Evolutionary conservation across 2,888 invertebrate genomes (phyloP), one percentile per base, ranked within the genome.

Genomic region (Rhimphoctona megacephalus): DNA sequence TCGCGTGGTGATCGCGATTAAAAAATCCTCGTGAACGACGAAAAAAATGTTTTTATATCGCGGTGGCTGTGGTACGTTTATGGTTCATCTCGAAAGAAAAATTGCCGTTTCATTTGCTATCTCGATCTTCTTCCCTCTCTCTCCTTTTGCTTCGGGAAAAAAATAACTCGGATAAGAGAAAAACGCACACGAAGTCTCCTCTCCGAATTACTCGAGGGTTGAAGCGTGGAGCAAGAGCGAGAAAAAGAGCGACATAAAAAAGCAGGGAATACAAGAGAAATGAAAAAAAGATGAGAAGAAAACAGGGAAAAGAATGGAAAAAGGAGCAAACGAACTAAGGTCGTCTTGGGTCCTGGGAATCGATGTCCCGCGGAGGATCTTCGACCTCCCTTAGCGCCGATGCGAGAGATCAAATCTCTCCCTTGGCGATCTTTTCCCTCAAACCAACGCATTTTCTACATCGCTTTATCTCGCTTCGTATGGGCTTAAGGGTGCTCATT

Each of bases 381-480:
- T 81, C 85, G 88, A 88, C 88, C 88, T 87, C 88, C 88, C 88
- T 86, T 87, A 84, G 85, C 83, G 87, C 72, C 84, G 43, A 76
- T 54, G 33, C 17, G 14, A 69, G 61, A 86, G 83, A 83, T 83
- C 57, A 77, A 61, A 86, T 86, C 83, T 86, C 77, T 46, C 82
- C 78, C 81, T 70, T 64, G 36, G 39, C 73, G 11, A 49, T 74
- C 25, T 79, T 79, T 69, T 67, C 19, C 79, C 43, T 67, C 61
- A 54, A 36, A 54, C 80, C 70, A 46, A 66, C n/a, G 64, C 17
- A 22, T 64, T 80, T 79, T 46, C 74, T 43, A 57, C 76, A 81
- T 81, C 39, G 81, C 67, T 81, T 67, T 73, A 49, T 67, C 54
- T 39, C 46, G 52, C 76, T 54, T 64, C 52, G 43, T 69, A 17